phyloP scores from a whole-genome alignment of 2,888 invertebrate genomes.

The Abrostola triplasia region DNA sequence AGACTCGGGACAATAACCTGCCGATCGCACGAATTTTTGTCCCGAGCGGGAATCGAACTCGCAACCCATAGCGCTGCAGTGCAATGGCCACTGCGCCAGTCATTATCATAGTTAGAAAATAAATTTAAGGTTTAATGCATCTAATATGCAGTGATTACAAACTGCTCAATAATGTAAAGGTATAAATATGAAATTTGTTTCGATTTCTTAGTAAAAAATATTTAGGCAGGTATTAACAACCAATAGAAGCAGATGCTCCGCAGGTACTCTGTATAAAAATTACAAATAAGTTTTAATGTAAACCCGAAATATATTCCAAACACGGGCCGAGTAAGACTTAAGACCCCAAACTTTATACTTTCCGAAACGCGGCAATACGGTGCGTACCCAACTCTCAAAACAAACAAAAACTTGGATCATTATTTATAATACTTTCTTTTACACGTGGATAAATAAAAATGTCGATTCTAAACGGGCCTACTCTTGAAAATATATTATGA shows the following conservation, averaged over 20 bases:
- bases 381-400: constrained; percentile 50
- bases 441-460: constrained; percentile 71
- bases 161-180: too few species aligned
- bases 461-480: constrained; percentile 51
- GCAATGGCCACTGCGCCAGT: too few species aligned
- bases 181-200: not conserved
- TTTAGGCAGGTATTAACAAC: not conserved
- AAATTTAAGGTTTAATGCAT: too few species aligned
- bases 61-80: too few species aligned
- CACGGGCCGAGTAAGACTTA: constrained; percentile 46
- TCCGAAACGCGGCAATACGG: constrained; percentile 33
- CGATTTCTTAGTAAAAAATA: not conserved
- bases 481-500: constrained; percentile 76
- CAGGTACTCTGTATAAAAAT: not conserved
- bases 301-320: constrained; percentile 49
- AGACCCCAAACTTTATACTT: constrained; percentile 51
- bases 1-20: too few species aligned
- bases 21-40: too few species aligned
- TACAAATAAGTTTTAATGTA: constrained; percentile 39
- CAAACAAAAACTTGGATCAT: constrained; percentile 73
- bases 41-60: too few species aligned
- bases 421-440: constrained; percentile 73
- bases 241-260: not conserved
- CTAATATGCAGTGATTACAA: too few species aligned
- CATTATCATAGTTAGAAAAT: too few species aligned